Conservation (phyloP, 30 jellyfish, hydroid and myxozoan genomes). For the Hydractinia symbiolongicarpus region DNA sequence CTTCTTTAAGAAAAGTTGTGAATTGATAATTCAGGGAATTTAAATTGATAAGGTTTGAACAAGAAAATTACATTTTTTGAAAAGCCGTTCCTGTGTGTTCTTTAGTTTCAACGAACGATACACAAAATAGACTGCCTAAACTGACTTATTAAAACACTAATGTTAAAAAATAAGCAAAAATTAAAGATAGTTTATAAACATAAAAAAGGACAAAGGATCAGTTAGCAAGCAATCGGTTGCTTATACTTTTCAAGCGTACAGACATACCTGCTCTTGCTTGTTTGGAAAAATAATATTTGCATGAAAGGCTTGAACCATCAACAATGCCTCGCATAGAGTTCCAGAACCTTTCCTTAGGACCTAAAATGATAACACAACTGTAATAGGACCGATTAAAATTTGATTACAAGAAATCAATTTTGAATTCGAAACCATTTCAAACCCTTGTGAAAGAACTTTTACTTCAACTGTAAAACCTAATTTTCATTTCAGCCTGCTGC, state of each 20-base stretch:
- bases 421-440: no score
- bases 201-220: not conserved
- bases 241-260: not conserved
- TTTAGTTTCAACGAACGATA: no score
- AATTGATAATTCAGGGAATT: no score
- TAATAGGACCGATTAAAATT: not conserved
- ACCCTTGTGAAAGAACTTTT: no score
- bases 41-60: no score
- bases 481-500: not conserved
- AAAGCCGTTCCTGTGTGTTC: no score
- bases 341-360: slow-evolving; percentile 98
- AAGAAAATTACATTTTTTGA: no score
- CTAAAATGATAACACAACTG: slow-evolving; percentile 28
- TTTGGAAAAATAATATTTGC: slow-evolving; percentile 95
- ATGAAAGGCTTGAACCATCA: slow-evolving; percentile 94
- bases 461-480: no score
- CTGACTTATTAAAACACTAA: no score
- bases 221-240: not conserved
- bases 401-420: no score
- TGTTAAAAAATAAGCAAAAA: not conserved
- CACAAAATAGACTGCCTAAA: no score
- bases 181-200: not conserved
- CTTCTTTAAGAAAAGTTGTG: no score
- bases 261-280: slow-evolving; percentile 81
- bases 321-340: slow-evolving; percentile 81